These are phyloP conservation scores for Paramuricea clavata DNA, from an alignment of 92 coral and sea anemone species.

Conservation along the genomic window DNA sequence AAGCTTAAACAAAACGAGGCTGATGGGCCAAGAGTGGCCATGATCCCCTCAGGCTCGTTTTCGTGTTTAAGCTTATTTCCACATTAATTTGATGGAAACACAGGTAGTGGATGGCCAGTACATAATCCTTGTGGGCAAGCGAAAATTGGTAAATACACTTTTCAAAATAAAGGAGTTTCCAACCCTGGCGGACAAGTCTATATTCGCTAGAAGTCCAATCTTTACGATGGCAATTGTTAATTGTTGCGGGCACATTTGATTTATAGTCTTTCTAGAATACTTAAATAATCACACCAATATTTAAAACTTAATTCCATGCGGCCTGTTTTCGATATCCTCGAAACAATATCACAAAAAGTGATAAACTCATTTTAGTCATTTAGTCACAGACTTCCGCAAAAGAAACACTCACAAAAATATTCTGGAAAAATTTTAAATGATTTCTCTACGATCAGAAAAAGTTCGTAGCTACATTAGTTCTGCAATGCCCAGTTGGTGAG, in stretches of 20 bases:
- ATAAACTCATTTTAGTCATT: neutral
- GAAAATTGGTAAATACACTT: neutral
- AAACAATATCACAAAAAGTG: neutral
- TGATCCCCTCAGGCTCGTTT: neutral
- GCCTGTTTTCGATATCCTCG: neutral
- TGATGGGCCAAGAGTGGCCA: conserved; percentile 16
- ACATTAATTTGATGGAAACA: conserved; percentile 66
- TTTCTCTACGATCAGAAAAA: no score
- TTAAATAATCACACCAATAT: no score
- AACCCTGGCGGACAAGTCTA: conserved; percentile 79
- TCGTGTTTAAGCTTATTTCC: conserved; percentile 50
- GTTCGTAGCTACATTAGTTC: no score
- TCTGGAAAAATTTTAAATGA: no score
- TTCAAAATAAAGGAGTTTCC: conserved; percentile 58
- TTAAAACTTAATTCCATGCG: no score
- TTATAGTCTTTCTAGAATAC: no score
- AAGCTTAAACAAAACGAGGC: no score
- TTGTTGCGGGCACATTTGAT: no score
- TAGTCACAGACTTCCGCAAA: neutral
- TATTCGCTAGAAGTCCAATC: conserved; percentile 53
- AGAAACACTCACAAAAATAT: neutral
- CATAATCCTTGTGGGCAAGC: conserved; percentile 81
- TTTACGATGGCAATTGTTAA: no score
- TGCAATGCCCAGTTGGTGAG: neutral
- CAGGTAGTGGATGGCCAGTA: conserved; percentile 47